Conservation (phyloP, 2,113 vertebrate species). For the Athene noctua region DNA sequence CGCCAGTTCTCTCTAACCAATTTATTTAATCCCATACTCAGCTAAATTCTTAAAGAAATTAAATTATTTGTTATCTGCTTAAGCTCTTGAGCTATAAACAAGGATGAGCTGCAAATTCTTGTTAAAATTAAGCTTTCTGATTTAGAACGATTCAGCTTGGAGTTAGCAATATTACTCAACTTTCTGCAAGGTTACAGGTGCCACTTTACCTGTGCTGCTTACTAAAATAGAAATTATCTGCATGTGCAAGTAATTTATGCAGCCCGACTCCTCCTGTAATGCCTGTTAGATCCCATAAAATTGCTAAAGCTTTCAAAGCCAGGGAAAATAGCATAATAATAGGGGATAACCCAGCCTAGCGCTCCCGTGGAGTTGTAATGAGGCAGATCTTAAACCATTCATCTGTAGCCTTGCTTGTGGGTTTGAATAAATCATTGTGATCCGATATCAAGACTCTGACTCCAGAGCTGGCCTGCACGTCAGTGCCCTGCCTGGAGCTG, state of each 20-base stretch:
- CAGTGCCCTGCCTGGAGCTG: background rate
- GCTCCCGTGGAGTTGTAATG: background rate
- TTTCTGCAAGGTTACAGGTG: background rate
- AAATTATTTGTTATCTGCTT: background rate
- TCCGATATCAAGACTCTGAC: background rate
- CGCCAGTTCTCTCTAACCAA: background rate
- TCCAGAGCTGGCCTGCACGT: background rate
- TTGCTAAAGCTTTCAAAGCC: background rate
- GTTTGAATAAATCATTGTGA: background rate
- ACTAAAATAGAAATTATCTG: background rate
- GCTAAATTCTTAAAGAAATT: background rate
- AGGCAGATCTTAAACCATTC: background rate
- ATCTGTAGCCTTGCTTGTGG: background rate
- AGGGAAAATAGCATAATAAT: background rate
- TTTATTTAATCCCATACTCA: background rate
- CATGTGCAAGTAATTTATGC: background rate
- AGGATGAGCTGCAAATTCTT: background rate
- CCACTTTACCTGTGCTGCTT: background rate
- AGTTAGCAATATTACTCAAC: background rate
- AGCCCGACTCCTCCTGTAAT: background rate
- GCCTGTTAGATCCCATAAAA: background rate
- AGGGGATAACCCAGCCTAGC: background rate
- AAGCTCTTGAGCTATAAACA: background rate
- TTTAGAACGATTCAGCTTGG: background rate
- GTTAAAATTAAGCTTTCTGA: background rate